Evolutionary conservation across 2,113 vertebrate species (phyloP).

Genomic region (Chitala chitala): DNA sequence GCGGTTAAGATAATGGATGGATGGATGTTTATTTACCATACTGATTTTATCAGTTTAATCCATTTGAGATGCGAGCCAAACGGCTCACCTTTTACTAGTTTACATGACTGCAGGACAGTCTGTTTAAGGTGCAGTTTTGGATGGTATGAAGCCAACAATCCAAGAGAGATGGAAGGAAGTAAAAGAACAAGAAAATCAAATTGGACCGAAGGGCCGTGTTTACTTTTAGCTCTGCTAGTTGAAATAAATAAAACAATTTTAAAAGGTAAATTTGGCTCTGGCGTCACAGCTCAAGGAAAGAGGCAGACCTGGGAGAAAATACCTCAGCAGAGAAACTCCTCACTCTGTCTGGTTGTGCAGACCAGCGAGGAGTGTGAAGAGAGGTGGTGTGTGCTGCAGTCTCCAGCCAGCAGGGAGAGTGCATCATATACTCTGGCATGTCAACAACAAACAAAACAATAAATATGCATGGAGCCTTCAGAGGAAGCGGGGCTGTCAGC

Average conservation of each 20-base stretch:
- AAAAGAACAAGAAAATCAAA: background rate
- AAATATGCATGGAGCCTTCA: constrained; percentile 2
- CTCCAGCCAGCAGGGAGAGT: background rate
- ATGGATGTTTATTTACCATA: no score
- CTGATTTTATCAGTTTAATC: no score
- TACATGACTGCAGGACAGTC: background rate
- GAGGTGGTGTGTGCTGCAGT: constrained; percentile 3
- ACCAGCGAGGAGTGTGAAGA: background rate
- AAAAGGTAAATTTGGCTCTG: background rate
- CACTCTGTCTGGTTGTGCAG: background rate
- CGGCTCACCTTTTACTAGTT: background rate
- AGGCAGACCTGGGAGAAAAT: background rate
- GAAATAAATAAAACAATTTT: background rate
- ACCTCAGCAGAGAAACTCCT: background rate
- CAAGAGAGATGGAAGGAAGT: background rate
- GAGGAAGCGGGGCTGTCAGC: background rate
- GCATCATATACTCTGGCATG: background rate
- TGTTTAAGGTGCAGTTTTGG: no score
- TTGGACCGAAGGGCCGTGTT: background rate
- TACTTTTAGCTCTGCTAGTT: background rate
- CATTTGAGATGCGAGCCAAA: background rate
- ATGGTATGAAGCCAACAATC: background rate
- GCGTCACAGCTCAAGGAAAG: background rate
- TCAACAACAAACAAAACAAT: background rate
- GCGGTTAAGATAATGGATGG: no score